Conservation (phyloP, 2,797 vertebrate genomes). For the Psittacula echo region DNA sequence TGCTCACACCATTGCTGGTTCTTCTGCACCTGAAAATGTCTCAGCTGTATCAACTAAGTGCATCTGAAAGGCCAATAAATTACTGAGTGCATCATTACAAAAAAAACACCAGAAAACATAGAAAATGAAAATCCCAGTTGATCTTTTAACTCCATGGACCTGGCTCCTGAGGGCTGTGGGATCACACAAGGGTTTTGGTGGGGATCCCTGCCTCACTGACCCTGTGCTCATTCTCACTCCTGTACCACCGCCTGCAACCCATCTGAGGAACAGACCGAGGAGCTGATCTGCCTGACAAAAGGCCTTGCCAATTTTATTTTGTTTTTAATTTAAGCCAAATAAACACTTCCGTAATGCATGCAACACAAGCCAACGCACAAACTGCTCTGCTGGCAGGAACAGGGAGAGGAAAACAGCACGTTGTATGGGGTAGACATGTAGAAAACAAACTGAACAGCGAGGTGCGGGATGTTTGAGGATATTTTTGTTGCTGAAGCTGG, state of each 20-base stretch:
- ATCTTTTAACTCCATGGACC: not conserved
- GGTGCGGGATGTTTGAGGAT: not conserved
- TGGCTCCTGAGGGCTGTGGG: not conserved
- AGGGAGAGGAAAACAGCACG: not conserved
- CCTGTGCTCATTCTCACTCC: not conserved
- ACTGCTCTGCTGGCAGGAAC: constrained; percentile 2
- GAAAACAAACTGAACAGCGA: not conserved
- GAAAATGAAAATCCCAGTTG: not conserved
- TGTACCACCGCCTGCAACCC: not conserved
- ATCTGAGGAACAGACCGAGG: not conserved
- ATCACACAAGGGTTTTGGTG: not conserved
- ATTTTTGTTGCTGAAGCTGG: not conserved
- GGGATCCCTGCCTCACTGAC: not conserved
- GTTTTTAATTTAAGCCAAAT: constrained; percentile 43
- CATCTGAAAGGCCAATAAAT: not conserved
- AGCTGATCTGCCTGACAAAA: not conserved
- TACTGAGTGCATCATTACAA: not conserved
- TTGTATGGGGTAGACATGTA: not conserved
- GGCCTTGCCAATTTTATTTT: not conserved
- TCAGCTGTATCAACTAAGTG: not conserved
- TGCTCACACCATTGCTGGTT: not conserved
- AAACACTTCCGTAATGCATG: constrained; percentile 34
- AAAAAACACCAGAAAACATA: not conserved
- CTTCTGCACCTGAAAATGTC: not conserved
- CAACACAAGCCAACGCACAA: not conserved